phyloP scores from a whole-genome alignment of 2,797 vertebrate genomes.

The Siniperca obscura region DNA sequence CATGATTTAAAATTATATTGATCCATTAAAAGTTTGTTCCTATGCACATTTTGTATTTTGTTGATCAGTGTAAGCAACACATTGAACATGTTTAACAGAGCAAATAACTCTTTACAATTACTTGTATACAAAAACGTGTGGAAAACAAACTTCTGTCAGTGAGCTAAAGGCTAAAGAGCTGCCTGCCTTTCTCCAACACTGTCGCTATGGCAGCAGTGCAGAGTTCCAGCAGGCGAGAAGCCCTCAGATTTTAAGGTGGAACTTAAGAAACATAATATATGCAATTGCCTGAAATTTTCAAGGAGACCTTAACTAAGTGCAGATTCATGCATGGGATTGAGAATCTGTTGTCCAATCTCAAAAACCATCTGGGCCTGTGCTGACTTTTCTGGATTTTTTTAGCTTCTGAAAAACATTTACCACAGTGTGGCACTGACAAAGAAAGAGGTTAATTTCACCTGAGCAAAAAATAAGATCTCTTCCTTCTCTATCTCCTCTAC shows the following conservation, averaged over 20 bases:
- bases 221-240: constrained; percentile 49
- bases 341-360: constrained; percentile 56
- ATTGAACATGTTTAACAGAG: background rate
- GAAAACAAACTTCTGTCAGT: constrained; percentile 43
- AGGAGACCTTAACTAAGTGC: constrained; percentile 60
- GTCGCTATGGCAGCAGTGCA: constrained; percentile 76
- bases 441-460: constrained; percentile 50
- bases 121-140: constrained; percentile 14
- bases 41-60: background rate
- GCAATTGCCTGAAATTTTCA: constrained; percentile 28
- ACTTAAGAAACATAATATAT: constrained; percentile 45
- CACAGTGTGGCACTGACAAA: constrained; percentile 38
- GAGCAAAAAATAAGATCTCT: constrained; percentile 56
- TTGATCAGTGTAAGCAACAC: background rate
- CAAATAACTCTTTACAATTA: background rate
- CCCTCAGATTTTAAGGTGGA: constrained; percentile 62
- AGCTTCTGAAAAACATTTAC: constrained; percentile 37
- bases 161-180: constrained; percentile 54
- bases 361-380: constrained; percentile 52
- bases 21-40: constrained; percentile 1
- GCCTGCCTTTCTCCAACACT: constrained; percentile 46
- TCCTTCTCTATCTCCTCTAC: constrained; percentile 32
- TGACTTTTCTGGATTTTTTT: constrained; percentile 44
- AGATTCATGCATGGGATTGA: constrained; percentile 58
- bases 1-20: background rate